Evolutionary conservation across 2,797 vertebrate species (phyloP), one percentile per base, ranked within the genome.

Genomic region (Enteromius treurensis): DNA sequence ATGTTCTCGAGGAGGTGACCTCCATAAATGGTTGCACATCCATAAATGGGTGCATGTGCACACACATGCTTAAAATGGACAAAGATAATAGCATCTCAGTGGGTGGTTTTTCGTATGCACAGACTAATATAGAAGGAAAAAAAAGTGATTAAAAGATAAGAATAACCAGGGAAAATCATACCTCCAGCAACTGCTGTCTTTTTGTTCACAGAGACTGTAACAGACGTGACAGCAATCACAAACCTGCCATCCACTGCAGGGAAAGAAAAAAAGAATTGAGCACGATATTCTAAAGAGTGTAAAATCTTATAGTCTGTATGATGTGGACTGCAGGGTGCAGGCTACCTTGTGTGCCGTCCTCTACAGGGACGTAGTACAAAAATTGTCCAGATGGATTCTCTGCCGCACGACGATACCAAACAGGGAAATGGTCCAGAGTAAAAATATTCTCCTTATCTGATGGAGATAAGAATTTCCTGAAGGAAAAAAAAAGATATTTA

Each of bases 401-500:
- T 0, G 96, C 95, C 0, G 98, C 97, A 87, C 96, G 94, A 40
- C 97, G 96, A 91, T 98, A 99, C 97, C 97, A 99, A 86, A 98
- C 91, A 0, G 98, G 98, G 89, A 99, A 99, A 90, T 96, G 96
- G 89, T 97, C 97, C 95, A 97, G 91, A 9, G 97, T 98, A 94
- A 99, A 99, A 87, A 97, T 92, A 77, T 96, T 99, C 86, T 96
- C 95, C 85, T 96, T 96, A 42, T 99, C 96, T 26, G 91, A 90
- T 29, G 90, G 88, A 0, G 95, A 95, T 93, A 99, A 93, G 92
- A 99, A 99, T 89, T 95, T 96, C 92, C 98, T 98, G 92, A 60
- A 10, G 19, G 11, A 60, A 65, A 76, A 49, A 49, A 76, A 65
- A 65, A 78, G 32, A 64, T 10, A 78, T 64, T 19, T 4, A 26